phyloP scores from a whole-genome alignment of 2,888 invertebrate genomes.

The Nephrotoma appendiculata region DNA sequence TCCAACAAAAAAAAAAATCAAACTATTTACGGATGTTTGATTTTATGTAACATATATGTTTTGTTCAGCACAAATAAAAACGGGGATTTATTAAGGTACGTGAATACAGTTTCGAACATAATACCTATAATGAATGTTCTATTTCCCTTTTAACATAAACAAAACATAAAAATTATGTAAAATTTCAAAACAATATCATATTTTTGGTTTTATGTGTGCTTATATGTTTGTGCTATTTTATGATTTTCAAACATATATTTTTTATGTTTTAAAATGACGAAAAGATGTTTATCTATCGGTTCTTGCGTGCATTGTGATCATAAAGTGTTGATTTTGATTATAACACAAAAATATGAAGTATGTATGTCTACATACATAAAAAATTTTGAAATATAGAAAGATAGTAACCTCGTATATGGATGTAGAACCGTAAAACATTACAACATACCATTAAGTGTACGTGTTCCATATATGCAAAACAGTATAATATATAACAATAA shows the following conservation, averaged over 20 bases:
- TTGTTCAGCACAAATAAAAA: background rate
- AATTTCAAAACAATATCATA: background rate
- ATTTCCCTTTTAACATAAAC: background rate
- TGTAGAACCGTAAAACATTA: background rate
- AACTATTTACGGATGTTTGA: background rate
- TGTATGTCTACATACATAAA: background rate
- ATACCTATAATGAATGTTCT: background rate
- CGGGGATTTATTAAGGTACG: background rate
- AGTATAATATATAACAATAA: background rate
- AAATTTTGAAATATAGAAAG: background rate
- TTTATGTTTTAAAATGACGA: background rate
- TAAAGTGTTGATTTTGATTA: background rate
- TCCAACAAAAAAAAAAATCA: too few species aligned
- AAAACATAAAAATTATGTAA: background rate
- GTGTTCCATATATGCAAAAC: background rate
- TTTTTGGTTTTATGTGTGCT: background rate
- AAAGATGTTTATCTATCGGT: background rate
- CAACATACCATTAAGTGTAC: background rate
- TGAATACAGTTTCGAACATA: background rate
- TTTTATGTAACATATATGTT: background rate
- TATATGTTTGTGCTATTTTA: background rate
- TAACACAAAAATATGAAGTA: background rate
- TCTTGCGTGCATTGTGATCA: background rate
- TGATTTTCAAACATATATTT: background rate
- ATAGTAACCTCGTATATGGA: background rate